Percentiles rank a stretch among this genome's conserved stretches.
Conservation (phyloP, 2,797 vertebrate genomes). For the Pyrocephalus nanus region DNA sequence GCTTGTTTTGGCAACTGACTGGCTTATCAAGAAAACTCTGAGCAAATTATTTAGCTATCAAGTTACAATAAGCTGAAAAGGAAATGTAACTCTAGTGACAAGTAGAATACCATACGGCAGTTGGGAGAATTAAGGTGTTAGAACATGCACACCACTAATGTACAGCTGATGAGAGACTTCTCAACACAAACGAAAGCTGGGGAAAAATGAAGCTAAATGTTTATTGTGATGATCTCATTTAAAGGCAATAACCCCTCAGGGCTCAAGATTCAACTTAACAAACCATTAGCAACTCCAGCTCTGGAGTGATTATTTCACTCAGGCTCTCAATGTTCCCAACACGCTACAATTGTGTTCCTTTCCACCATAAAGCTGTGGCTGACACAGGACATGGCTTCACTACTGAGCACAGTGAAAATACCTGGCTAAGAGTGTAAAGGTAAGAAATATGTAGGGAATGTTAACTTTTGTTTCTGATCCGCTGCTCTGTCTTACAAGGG, state of each 20-base stretch:
- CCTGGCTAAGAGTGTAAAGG: not conserved
- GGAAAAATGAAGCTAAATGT: not conserved
- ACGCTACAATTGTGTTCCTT: not conserved
- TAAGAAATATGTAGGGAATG: not conserved
- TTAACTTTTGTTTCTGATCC: not conserved
- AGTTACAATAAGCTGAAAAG: not conserved
- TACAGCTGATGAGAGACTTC: conserved; percentile 2
- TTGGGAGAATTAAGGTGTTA: not conserved
- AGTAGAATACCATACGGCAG: not conserved
- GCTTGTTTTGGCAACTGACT: conserved; percentile 11
- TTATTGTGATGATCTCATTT: not conserved
- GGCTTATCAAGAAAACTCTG: not conserved
- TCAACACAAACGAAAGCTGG: not conserved
- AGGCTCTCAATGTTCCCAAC: not conserved
- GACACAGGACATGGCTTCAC: not conserved
- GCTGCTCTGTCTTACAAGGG: not conserved
- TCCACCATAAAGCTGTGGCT: not conserved
- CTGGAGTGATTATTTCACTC: not conserved
- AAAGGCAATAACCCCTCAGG: conserved; percentile 10
- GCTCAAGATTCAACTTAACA: conserved; percentile 2
- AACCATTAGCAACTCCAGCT: not conserved
- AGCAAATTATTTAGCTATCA: not conserved
- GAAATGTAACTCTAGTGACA: conserved; percentile 4
- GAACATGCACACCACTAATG: not conserved
- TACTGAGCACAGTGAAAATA: not conserved